A percentile compares a stretch with the other conserved stretches of the same genome.
phyloP scores from a whole-genome alignment of 1,140 invertebrate species.

The Phortica variegata region DNA sequence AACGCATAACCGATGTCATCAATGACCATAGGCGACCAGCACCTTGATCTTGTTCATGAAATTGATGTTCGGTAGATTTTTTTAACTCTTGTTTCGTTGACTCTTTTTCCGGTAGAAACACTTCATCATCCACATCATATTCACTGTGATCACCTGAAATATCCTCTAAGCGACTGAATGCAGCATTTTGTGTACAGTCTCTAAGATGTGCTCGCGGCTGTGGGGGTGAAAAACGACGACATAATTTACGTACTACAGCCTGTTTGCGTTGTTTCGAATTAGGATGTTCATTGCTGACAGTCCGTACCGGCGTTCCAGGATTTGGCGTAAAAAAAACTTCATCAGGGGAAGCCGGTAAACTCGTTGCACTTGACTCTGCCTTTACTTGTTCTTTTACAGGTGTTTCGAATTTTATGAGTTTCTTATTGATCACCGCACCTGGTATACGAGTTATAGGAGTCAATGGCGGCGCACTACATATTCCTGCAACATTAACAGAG shows the following conservation, averaged over 20 bases:
- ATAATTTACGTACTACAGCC: slow-evolving; percentile 28
- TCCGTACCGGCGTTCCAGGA: slow-evolving; percentile 14
- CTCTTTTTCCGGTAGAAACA: slow-evolving; percentile 30
- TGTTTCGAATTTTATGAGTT: slow-evolving; percentile 48
- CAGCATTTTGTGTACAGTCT: slow-evolving; percentile 14
- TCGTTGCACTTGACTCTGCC: background rate
- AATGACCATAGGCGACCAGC: slow-evolving; percentile 40
- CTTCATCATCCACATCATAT: slow-evolving; percentile 32
- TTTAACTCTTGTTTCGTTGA: slow-evolving; percentile 36
- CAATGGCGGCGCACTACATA: slow-evolving; percentile 23
- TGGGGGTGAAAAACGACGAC: slow-evolving; percentile 26
- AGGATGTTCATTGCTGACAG: slow-evolving; percentile 1
- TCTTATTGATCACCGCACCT: slow-evolving; percentile 37
- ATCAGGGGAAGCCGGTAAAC: slow-evolving; percentile 9
- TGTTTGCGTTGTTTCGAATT: slow-evolving; percentile 12
- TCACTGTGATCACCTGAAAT: background rate
- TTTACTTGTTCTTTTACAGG: slow-evolving; percentile 16
- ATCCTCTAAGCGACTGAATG: slow-evolving; percentile 32
- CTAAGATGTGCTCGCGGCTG: slow-evolving; percentile 30
- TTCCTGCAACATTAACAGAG: slow-evolving; percentile 4
- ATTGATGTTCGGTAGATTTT: background rate
- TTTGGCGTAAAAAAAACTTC: slow-evolving; percentile 47
- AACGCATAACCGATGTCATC: slow-evolving; percentile 41
- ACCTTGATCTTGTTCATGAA: slow-evolving; percentile 7
- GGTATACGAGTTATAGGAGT: slow-evolving; percentile 39